These are phyloP conservation scores for Gobio gobio DNA, from an alignment of 2,113 vertebrate species.

Conservation along the genomic window DNA sequence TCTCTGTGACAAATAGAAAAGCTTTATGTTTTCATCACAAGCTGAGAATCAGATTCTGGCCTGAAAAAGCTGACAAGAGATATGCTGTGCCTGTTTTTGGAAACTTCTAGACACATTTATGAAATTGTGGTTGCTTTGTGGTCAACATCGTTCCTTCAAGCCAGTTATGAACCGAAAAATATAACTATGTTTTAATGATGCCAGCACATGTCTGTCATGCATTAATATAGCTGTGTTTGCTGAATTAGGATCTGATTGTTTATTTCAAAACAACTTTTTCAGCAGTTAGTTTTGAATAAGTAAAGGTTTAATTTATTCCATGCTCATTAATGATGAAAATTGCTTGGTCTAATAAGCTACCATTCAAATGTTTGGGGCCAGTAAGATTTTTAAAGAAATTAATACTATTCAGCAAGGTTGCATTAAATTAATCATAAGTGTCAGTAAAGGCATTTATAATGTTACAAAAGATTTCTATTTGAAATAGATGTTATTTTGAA, in stretches of 20 bases:
- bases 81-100: slow-evolving; percentile 7
- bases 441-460: no score
- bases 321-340: no score
- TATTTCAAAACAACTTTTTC: neutral
- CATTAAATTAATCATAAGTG: no score
- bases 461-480: neutral
- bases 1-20: neutral
- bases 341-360: no score
- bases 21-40: neutral
- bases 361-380: no score
- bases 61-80: neutral
- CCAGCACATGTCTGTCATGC: neutral
- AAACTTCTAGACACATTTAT: neutral
- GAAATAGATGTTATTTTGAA: neutral
- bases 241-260: neutral
- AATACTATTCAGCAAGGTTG: no score
- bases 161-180: neutral
- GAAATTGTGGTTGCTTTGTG: neutral
- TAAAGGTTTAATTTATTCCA: no score
- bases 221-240: neutral
- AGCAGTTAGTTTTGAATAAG: no score
- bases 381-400: no score
- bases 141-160: neutral
- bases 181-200: neutral
- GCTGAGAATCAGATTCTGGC: neutral